Percentiles rank a stretch among this genome's conserved stretches.
phyloP scores from a whole-genome alignment of 2,888 invertebrate species.

The Cephus pygmeus region DNA sequence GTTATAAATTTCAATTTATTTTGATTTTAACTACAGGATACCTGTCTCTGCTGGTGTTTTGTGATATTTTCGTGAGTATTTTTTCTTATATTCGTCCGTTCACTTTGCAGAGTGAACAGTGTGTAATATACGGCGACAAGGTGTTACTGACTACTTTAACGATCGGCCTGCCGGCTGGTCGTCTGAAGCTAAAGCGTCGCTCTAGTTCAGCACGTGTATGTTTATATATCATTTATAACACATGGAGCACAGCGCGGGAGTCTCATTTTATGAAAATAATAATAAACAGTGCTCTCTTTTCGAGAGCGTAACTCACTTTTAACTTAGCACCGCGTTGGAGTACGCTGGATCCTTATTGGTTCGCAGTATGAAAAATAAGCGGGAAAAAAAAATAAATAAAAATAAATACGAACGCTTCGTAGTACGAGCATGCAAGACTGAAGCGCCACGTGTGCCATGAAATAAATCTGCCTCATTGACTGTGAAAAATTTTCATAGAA shows the following conservation, averaged over 20 bases:
- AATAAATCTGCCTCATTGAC: not conserved
- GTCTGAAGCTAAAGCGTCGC: not conserved
- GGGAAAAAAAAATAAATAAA: not conserved
- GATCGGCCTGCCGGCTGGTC: not conserved
- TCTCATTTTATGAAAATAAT: conserved; percentile 3
- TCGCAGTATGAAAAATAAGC: not conserved
- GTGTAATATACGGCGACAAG: not conserved
- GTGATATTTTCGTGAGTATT: not conserved
- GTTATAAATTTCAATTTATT: not conserved
- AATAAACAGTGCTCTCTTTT: conserved; percentile 2
- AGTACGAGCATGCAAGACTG: not conserved
- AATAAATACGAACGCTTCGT: not conserved
- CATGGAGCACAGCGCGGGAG: not conserved
- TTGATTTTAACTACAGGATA: not conserved
- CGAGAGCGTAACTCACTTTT: not conserved
- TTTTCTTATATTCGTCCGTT: not conserved
- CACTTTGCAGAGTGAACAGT: not conserved
- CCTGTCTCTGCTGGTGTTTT: not conserved
- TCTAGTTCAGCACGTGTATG: not conserved
- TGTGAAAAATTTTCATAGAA: not conserved
- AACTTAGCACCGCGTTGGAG: conserved; percentile 8
- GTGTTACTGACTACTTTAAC: not conserved
- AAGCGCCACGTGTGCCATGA: not conserved
- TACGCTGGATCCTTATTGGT: not conserved
- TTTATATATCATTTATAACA: not conserved